These are phyloP conservation scores for Neria commutata DNA, from an alignment of 2,888 invertebrate genomes.

Conservation along the genomic window DNA sequence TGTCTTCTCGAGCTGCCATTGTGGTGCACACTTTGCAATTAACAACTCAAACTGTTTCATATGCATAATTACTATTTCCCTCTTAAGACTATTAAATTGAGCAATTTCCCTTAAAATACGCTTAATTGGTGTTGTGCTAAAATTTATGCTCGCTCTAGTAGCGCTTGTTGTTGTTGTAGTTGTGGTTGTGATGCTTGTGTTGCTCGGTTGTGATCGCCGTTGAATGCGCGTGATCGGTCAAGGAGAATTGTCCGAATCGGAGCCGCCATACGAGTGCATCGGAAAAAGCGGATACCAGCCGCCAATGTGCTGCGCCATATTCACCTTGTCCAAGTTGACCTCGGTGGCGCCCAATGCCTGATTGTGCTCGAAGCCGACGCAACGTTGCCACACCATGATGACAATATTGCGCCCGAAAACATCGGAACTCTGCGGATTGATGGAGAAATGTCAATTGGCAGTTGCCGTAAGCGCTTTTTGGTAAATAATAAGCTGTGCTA, in stretches of 20 bases:
- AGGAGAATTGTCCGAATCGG: constrained; percentile 65
- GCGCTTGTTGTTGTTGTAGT: constrained; percentile 22
- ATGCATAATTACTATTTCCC: constrained; percentile 7
- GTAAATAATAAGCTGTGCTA: no score
- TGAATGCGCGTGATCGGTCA: constrained; percentile 58
- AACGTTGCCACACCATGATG: constrained; percentile 92
- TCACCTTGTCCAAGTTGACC: constrained; percentile 80
- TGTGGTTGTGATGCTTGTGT: background rate
- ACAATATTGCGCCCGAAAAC: constrained; percentile 81
- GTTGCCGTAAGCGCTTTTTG: no score
- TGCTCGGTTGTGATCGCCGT: background rate
- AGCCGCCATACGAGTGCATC: constrained; percentile 79
- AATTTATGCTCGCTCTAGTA: constrained; percentile 31
- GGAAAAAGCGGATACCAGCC: constrained; percentile 94
- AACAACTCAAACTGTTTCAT: no score
- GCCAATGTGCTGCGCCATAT: constrained; percentile 77
- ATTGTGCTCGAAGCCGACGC: constrained; percentile 87
- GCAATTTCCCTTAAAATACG: background rate
- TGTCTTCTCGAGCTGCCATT: no score
- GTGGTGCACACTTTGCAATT: no score
- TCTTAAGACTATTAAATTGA: constrained; percentile 14
- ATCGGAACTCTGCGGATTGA: constrained; percentile 69
- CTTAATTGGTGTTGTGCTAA: constrained; percentile 36
- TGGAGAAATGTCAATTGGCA: background rate
- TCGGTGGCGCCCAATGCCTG: constrained; percentile 82